Evolutionary conservation across 2,113 vertebrate species (phyloP).

Genomic region (Halcyon senegalensis): DNA sequence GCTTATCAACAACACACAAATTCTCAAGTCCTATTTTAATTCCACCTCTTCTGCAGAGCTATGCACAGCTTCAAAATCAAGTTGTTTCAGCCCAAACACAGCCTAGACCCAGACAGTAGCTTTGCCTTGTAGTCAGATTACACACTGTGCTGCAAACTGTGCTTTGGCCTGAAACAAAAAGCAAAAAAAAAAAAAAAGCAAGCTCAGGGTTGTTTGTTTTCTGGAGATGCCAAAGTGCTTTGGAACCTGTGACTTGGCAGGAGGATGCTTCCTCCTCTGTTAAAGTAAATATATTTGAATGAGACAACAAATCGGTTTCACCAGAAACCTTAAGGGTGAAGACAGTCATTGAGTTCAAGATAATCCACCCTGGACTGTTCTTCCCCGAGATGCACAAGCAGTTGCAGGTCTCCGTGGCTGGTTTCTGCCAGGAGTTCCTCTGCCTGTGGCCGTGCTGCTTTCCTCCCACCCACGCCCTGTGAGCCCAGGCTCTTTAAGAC

Average conservation of each 20-base stretch:
- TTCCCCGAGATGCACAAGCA: not conserved
- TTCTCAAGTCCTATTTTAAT: not conserved
- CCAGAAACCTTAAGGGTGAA: not conserved
- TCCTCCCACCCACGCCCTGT: not conserved
- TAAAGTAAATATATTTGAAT: not conserved
- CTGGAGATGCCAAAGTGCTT: slow-evolving; percentile 24
- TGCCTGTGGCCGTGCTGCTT: fast-evolving
- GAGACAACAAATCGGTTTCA: not conserved
- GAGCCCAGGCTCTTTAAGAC: not conserved
- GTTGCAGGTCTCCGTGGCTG: fast-evolving
- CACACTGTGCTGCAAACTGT: fast-evolving
- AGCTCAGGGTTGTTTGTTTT: slow-evolving; percentile 17
- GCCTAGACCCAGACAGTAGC: not conserved
- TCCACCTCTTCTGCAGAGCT: not conserved
- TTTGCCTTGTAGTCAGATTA: fast-evolving
- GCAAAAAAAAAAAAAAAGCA: not conserved
- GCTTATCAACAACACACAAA: not conserved
- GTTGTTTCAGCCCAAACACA: not conserved
- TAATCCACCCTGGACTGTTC: not conserved
- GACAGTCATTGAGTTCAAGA: not conserved
- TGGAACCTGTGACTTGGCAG: slow-evolving; percentile 39
- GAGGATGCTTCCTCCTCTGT: not conserved
- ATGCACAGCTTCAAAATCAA: not conserved
- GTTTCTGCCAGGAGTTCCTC: not conserved
- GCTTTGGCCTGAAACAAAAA: not conserved